These are phyloP conservation scores for Parnassius smintheus DNA, from an alignment of 2,888 invertebrate genomes.

Conservation along the genomic window DNA sequence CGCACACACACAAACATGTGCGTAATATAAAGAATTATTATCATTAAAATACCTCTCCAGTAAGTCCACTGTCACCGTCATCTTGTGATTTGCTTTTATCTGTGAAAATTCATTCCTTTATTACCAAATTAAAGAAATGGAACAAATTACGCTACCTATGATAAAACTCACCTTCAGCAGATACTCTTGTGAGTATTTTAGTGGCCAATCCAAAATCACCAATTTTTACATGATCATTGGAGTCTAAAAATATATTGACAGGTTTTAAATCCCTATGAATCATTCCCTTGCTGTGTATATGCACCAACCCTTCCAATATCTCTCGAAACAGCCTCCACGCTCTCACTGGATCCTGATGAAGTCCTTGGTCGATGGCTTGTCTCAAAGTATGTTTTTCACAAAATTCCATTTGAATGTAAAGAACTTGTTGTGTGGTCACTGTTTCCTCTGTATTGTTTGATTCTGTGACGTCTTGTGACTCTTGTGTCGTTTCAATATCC, in stretches of 20 bases:
- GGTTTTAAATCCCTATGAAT: slow-evolving; percentile 93
- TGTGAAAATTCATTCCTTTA: slow-evolving; percentile 35
- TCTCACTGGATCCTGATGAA: slow-evolving; percentile 88
- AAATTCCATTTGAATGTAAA: slow-evolving; percentile 98
- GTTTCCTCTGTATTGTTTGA: neutral
- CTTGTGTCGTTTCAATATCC: neutral
- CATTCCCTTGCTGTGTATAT: slow-evolving; percentile 96
- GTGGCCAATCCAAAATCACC: slow-evolving; percentile 99
- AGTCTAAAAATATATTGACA: slow-evolving; percentile 96
- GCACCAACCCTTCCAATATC: slow-evolving; percentile 92
- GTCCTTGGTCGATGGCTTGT: slow-evolving; percentile 92
- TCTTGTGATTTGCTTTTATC: slow-evolving; percentile 57
- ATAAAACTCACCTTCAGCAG: slow-evolving; percentile 66
- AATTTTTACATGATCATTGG: slow-evolving; percentile 97
- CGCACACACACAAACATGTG: no score
- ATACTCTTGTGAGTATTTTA: slow-evolving; percentile 73
- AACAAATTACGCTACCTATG: no score
- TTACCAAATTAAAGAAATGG: neutral
- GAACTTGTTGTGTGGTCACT: slow-evolving; percentile 76
- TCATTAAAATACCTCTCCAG: slow-evolving; percentile 39
- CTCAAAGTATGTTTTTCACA: slow-evolving; percentile 95
- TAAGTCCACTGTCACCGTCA: slow-evolving; percentile 67
- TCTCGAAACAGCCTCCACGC: slow-evolving; percentile 97
- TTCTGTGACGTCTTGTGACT: neutral
- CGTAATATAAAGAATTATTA: no score